A percentile compares a stretch with the other conserved stretches of the same genome.
Evolutionary conservation across 2,888 invertebrate species (phyloP).

Genomic region (Steinernema scapterisci): DNA sequence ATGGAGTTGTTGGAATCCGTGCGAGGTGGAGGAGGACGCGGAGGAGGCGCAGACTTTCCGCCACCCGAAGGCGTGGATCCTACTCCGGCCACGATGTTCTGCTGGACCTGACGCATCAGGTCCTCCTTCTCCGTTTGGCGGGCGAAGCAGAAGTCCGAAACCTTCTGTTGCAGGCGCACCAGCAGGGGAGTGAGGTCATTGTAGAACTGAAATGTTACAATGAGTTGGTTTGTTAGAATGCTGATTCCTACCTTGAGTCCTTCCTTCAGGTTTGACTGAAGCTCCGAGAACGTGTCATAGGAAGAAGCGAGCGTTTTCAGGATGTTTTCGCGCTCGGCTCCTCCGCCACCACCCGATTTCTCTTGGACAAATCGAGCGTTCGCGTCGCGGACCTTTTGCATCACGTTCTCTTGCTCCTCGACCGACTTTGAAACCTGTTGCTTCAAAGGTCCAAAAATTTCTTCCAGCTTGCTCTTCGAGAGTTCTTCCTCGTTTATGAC

Average conservation of each 20-base stretch:
- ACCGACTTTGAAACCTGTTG: conserved; percentile 80
- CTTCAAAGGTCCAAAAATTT: conserved; percentile 79
- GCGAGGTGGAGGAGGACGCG: conserved; percentile 52
- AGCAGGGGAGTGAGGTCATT: conserved; percentile 78
- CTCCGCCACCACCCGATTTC: conserved; percentile 72
- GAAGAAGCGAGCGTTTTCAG: conserved; percentile 81
- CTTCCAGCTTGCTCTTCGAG: conserved; percentile 77
- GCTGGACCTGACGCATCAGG: conserved; percentile 86
- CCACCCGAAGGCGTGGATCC: conserved; percentile 7
- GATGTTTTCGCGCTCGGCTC: conserved; percentile 69
- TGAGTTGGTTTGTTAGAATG: background rate
- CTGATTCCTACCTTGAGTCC: conserved; percentile 81
- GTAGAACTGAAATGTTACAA: conserved; percentile 70
- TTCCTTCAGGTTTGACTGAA: conserved; percentile 87
- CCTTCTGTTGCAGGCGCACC: conserved; percentile 91
- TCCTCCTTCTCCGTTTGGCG: conserved; percentile 99
- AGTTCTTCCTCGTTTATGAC: conserved; percentile 67
- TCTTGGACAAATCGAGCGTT: conserved; percentile 75
- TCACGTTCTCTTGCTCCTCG: conserved; percentile 76
- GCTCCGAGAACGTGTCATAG: conserved; percentile 87
- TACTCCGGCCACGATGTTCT: conserved; percentile 58
- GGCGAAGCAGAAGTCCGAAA: conserved; percentile 93
- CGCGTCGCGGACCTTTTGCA: conserved; percentile 73
- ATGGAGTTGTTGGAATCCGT: conserved; percentile 36
- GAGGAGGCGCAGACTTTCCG: conserved; percentile 42